phyloP scores from a whole-genome alignment of 2,888 invertebrate genomes.

The Rambutsinella grinnellia region DNA sequence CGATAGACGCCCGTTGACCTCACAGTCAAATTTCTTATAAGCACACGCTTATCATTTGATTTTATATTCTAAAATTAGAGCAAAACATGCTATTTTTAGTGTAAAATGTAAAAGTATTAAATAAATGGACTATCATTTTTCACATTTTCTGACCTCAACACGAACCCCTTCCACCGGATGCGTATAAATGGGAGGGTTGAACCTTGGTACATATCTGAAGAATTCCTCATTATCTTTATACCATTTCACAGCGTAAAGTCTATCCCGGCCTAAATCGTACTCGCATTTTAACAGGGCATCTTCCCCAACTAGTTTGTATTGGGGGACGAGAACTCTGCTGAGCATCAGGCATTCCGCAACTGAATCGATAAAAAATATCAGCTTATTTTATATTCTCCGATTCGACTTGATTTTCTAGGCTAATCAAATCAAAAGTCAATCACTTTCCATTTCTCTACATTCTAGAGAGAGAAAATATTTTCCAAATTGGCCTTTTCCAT shows the following conservation, averaged over 20 bases:
- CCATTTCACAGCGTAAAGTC: conserved; percentile 69
- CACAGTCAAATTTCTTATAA: conserved; percentile 52
- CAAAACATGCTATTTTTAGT: background rate
- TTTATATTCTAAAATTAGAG: conserved; percentile 20
- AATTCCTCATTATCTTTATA: conserved; percentile 82
- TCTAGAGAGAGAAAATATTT: too few relatives aligned
- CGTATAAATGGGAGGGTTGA: conserved; percentile 77
- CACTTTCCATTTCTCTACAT: background rate
- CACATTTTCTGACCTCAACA: conserved; percentile 76
- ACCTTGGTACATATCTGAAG: conserved; percentile 81
- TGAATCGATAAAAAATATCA: conserved; percentile 18
- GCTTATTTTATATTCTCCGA: background rate
- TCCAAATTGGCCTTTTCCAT: too few relatives aligned
- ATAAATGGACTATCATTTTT: conserved; percentile 15
- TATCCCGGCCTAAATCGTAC: conserved; percentile 77
- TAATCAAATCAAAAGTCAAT: background rate
- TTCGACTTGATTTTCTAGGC: background rate
- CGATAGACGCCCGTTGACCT: conserved; percentile 80
- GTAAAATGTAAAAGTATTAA: background rate
- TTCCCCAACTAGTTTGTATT: conserved; percentile 74
- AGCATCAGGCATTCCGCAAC: conserved; percentile 71
- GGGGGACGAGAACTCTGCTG: conserved; percentile 76
- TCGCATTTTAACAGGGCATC: conserved; percentile 76
- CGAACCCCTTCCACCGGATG: conserved; percentile 79
- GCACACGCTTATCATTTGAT: conserved; percentile 51